Evolutionary conservation across 1,140 invertebrate species (phyloP), one percentile per base, ranked within the genome.

Genomic region (Pseudomyrmex concolor): DNA sequence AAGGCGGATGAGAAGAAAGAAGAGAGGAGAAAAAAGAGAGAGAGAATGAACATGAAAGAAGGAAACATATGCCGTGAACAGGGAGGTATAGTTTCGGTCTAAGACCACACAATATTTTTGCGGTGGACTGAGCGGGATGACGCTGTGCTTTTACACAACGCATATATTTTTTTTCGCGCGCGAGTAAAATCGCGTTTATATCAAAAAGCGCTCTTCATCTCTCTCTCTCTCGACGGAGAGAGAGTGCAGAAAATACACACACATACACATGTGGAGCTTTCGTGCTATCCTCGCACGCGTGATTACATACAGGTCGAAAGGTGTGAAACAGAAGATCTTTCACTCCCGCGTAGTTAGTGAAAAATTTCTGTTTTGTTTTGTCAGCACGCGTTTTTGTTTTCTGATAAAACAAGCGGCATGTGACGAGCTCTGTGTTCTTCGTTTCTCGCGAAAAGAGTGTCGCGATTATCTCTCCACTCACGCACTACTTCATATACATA

Each of bases 101-200:
- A 91, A 93, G 90, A 93, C 91, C 91, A 92, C 66, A 86, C 19
- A 71, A 83, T 85, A 59, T 74, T 71, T 59, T 70, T 89, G 88
- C 87, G 91, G 90, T 91, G 92, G 90, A 91, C 90, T 93, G 90
- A 91, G 89, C 86, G 83, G 90, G 90, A 88, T 62, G 62, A 55
- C 25, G 62, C 25, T 13, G 73, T 13, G 73, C 62, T 66, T 25
- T 25, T 71, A 34, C 5, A 19, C 48, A 66, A 66, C 48, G 64
- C 34, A 22, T 54, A 62, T 62, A 45, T 70, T 51, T 63, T 25
- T 25, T 19, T 19, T 62, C 57, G 43, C 13, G 34, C 54, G 34
- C 43, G 17, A 10, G 17, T 17, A 59, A 34, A 34, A 34, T 34
- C 34, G 34, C 34, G 34, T 5, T 34, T 7, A 34, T 34, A 34